These are phyloP conservation scores for Pholis gunnellus DNA, from an alignment of 2,113 vertebrate genomes.

Conservation along the genomic window DNA sequence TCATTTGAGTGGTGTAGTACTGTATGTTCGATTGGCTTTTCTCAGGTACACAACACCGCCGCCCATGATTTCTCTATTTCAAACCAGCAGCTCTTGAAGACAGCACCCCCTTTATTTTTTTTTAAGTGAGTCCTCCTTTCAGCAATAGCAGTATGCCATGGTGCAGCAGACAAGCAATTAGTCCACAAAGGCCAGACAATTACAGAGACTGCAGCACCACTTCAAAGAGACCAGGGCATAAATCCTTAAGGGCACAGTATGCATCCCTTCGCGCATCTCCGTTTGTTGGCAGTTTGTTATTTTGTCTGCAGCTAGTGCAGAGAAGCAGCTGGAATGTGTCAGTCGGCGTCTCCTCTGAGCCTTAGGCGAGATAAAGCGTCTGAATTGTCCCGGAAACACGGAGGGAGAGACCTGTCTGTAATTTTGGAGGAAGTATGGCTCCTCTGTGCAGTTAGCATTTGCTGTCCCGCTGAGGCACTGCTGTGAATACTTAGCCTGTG, in stretches of 20 bases:
- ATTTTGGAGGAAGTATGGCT: slow-evolving; percentile 29
- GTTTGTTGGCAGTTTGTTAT: slow-evolving; percentile 63
- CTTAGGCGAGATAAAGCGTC: slow-evolving; percentile 44
- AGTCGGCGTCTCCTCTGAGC: slow-evolving; percentile 51
- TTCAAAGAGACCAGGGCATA: slow-evolving; percentile 67
- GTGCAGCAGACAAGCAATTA: slow-evolving; percentile 77
- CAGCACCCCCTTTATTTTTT: slow-evolving; percentile 16
- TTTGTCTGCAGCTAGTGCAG: slow-evolving; percentile 50
- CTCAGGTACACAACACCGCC: slow-evolving; percentile 5
- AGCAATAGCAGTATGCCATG: slow-evolving; percentile 39
- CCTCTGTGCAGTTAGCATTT: slow-evolving; percentile 44
- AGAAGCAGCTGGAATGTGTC: slow-evolving; percentile 67
- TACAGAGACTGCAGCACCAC: slow-evolving; percentile 64
- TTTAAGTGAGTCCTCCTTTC: slow-evolving; percentile 46
- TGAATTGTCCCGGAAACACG: slow-evolving; percentile 39
- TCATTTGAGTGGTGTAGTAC: too few relatives aligned
- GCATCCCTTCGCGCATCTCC: slow-evolving; percentile 51
- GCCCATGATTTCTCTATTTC: slow-evolving; percentile 47
- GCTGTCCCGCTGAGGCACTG: slow-evolving; percentile 18
- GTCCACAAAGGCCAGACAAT: slow-evolving; percentile 78
- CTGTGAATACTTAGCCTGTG: slow-evolving; percentile 26
- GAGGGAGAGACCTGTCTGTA: slow-evolving; percentile 49
- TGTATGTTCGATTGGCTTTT: slow-evolving; percentile 13
- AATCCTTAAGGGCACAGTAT: slow-evolving; percentile 68
- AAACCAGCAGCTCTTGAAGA: slow-evolving; percentile 33